These are phyloP conservation scores for Synanthedon andrenaeformis DNA, from an alignment of 2,888 invertebrate species.

Conservation along the genomic window DNA sequence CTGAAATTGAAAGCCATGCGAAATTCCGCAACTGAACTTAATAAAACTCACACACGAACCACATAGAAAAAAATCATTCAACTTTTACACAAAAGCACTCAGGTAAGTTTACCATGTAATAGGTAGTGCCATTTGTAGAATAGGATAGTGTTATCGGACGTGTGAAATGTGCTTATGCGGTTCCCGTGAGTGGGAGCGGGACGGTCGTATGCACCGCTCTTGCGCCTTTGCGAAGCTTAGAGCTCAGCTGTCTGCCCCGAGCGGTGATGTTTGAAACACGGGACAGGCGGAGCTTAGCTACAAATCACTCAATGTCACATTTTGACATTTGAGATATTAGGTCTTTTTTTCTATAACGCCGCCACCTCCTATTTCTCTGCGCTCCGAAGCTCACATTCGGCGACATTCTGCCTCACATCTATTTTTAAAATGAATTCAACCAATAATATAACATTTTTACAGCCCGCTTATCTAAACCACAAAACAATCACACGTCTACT, in stretches of 20 bases:
- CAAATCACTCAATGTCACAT: constrained; percentile 73
- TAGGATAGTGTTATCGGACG: constrained; percentile 50
- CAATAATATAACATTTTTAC: not conserved
- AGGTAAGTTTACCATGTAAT: constrained; percentile 61
- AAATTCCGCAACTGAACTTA: too few relatives aligned
- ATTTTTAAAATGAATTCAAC: not conserved
- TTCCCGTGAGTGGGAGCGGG: constrained; percentile 35
- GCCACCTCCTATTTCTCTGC: constrained; percentile 54
- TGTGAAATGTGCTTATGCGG: constrained; percentile 39
- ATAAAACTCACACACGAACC: constrained; percentile 32
- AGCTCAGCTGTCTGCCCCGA: constrained; percentile 67
- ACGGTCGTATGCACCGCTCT: constrained; percentile 46
- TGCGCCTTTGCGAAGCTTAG: constrained; percentile 58
- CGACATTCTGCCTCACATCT: constrained; percentile 14
- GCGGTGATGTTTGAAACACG: constrained; percentile 72
- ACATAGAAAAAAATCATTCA: constrained; percentile 60
- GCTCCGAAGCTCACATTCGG: constrained; percentile 19
- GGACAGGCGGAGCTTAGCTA: constrained; percentile 73
- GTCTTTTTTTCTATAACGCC: constrained; percentile 68
- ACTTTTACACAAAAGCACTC: constrained; percentile 68
- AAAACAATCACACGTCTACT: constrained; percentile 47
- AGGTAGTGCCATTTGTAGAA: constrained; percentile 61
- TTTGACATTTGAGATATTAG: constrained; percentile 73
- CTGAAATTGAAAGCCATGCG: too few relatives aligned
- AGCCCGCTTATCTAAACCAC: constrained; percentile 13